These are phyloP conservation scores for Stenichneumon culpator DNA, from an alignment of 2,888 invertebrate genomes.

Conservation along the genomic window DNA sequence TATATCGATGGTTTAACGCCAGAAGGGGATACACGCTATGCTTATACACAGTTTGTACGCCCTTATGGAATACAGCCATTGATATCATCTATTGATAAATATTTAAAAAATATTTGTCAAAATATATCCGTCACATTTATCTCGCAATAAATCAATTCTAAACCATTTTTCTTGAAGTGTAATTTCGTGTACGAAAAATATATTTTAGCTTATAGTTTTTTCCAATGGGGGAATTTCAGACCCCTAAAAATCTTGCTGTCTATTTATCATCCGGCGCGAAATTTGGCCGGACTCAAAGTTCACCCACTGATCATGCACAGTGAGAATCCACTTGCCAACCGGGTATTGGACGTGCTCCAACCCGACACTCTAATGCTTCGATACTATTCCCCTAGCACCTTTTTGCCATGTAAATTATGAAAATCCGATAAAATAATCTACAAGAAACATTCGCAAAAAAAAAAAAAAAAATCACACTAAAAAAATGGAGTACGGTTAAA, in stretches of 20 bases:
- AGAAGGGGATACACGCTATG: too few species aligned
- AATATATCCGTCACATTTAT: too few species aligned
- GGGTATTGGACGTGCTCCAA: background rate
- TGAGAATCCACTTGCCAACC: background rate
- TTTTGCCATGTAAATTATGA: background rate
- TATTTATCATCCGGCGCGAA: background rate
- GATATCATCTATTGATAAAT: too few species aligned
- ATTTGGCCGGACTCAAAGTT: background rate
- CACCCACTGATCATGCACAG: background rate
- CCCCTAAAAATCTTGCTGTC: too few species aligned
- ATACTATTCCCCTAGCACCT: background rate
- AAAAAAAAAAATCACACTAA: background rate
- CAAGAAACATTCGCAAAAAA: background rate
- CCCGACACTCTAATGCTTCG: background rate
- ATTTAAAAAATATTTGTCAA: too few species aligned
- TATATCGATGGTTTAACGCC: too few species aligned
- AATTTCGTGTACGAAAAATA: too few species aligned
- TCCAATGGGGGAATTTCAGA: too few species aligned
- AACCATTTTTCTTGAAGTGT: too few species aligned
- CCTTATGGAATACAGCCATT: background rate
- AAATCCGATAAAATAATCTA: background rate
- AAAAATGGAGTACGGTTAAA: too few species aligned
- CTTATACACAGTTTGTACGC: background rate
- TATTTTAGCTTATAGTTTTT: too few species aligned
- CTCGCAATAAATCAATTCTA: too few species aligned